phyloP scores from a whole-genome alignment of 2,113 vertebrate species.

The Castor canadensis region DNA sequence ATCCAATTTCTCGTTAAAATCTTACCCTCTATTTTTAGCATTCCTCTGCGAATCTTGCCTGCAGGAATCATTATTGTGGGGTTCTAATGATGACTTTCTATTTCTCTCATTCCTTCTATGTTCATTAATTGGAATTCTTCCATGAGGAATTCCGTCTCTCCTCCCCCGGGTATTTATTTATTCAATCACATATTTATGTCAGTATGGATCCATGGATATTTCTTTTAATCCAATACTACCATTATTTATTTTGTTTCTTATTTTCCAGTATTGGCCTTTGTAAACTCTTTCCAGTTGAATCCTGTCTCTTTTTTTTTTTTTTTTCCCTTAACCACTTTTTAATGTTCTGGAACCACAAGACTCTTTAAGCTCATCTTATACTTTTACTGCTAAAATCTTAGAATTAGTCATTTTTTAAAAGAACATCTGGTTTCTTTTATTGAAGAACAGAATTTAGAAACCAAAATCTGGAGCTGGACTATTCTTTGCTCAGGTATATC shows the following conservation, averaged over 20 bases:
- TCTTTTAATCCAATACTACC: neutral
- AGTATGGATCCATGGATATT: neutral
- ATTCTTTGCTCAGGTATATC: neutral
- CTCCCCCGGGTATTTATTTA: neutral
- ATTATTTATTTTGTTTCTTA: constrained; percentile 4
- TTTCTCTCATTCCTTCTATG: neutral
- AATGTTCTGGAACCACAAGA: neutral
- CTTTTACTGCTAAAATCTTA: neutral
- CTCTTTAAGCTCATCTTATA: neutral
- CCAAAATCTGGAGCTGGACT: neutral
- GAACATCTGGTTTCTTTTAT: neutral
- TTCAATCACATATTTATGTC: neutral
- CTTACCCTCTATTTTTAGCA: neutral
- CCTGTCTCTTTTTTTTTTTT: too few relatives aligned
- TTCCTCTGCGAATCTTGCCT: neutral
- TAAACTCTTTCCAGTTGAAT: constrained; percentile 6
- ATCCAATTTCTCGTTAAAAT: neutral
- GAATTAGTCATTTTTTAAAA: neutral
- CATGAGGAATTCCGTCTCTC: neutral
- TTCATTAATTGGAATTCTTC: neutral
- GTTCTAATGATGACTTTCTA: neutral
- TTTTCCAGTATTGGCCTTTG: neutral
- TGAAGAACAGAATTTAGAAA: neutral
- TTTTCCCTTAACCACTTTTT: neutral
- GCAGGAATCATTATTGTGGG: neutral